Conservation (phyloP, 2,113 vertebrate species). For the Istiophorus platypterus region DNA sequence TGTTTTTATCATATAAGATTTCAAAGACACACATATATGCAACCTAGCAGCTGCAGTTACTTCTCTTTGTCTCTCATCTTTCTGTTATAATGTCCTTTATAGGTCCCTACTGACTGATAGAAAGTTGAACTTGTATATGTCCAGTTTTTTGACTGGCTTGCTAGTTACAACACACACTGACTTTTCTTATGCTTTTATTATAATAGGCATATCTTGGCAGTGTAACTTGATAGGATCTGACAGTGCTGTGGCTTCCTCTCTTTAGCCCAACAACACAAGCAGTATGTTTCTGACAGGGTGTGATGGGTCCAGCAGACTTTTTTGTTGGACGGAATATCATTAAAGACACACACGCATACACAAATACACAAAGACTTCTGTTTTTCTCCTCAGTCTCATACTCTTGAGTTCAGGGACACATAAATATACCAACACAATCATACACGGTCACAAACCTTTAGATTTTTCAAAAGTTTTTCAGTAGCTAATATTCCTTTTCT, state of each 20-base stretch:
- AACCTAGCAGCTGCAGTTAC: conserved; percentile 28
- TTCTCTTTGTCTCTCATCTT: conserved; percentile 49
- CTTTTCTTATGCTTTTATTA: conserved; percentile 41
- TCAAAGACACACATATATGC: conserved; percentile 21
- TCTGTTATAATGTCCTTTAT: conserved; percentile 39
- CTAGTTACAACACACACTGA: conserved; percentile 51
- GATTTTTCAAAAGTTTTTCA: neutral
- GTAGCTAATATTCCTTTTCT: neutral
- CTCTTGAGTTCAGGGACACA: conserved; percentile 27
- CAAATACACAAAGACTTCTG: conserved; percentile 47
- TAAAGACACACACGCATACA: conserved; percentile 17
- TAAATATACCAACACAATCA: conserved; percentile 25
- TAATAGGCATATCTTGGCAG: conserved; percentile 58
- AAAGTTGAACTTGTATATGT: conserved; percentile 33
- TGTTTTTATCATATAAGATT: conserved; percentile 24
- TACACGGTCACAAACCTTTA: neutral
- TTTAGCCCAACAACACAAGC: conserved; percentile 59
- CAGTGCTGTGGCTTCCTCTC: conserved; percentile 62
- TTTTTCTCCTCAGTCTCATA: conserved; percentile 46
- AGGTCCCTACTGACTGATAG: conserved; percentile 41
- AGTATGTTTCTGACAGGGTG: conserved; percentile 56
- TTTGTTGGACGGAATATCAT: conserved; percentile 41
- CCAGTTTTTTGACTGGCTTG: conserved; percentile 42
- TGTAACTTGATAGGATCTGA: conserved; percentile 64
- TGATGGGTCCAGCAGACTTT: conserved; percentile 69